Conservation (phyloP, 2,888 invertebrate species). For the Oxycera nigricornis region DNA sequence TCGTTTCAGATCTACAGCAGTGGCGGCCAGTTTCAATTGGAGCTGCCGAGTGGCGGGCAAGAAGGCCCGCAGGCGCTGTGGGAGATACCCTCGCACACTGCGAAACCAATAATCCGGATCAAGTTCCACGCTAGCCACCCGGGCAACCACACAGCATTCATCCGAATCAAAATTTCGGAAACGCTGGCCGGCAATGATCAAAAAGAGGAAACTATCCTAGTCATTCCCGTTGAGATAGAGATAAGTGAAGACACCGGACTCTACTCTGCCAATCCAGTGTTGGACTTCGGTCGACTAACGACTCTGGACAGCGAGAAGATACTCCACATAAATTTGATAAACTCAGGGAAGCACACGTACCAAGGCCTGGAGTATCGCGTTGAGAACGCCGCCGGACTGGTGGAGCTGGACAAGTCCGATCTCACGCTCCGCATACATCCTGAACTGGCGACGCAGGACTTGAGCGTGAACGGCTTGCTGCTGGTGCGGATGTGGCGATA, state of each 20-base stretch:
- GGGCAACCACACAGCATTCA: slow-evolving; percentile 85
- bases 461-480: slow-evolving; percentile 53
- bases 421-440: slow-evolving; percentile 56
- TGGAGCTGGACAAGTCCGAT: slow-evolving; percentile 51
- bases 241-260: slow-evolving; percentile 74
- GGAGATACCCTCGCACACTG: slow-evolving; percentile 89
- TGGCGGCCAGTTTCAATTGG: slow-evolving; percentile 88
- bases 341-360: slow-evolving; percentile 50
- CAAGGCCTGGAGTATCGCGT: slow-evolving; percentile 49
- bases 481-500: slow-evolving; percentile 49
- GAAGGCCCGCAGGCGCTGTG: slow-evolving; percentile 84
- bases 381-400: slow-evolving; percentile 47
- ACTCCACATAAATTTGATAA: slow-evolving; percentile 60
- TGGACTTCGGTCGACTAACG: slow-evolving; percentile 85
- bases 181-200: slow-evolving; percentile 38
- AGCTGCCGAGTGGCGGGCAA: slow-evolving; percentile 77
- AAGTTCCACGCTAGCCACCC: slow-evolving; percentile 78
- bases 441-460: slow-evolving; percentile 51
- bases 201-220: slow-evolving; percentile 63
- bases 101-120: slow-evolving; percentile 87
- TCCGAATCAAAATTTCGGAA: slow-evolving; percentile 65
- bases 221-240: slow-evolving; percentile 86
- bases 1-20: slow-evolving; percentile 76
- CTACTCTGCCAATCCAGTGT: slow-evolving; percentile 76
- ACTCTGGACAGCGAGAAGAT: slow-evolving; percentile 71